These are phyloP conservation scores for Pristis pectinata DNA, from an alignment of 2,797 vertebrate species.

Conservation along the genomic window DNA sequence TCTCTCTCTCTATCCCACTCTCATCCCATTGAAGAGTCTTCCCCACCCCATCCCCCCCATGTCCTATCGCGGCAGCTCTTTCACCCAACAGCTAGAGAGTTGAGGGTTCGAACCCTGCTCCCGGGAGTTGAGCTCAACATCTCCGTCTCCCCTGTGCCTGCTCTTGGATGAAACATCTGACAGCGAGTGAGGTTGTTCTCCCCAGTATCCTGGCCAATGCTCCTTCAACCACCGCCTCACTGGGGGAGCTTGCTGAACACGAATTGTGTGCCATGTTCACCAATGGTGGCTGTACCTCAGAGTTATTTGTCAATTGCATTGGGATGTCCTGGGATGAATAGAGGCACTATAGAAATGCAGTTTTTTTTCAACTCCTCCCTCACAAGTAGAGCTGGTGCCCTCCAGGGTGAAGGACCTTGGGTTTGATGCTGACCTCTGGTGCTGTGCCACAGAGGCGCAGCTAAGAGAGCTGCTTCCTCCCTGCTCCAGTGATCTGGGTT, in stretches of 20 bases:
- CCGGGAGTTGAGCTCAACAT: background rate
- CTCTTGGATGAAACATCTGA: no score
- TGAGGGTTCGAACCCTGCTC: background rate
- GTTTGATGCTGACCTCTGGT: no score
- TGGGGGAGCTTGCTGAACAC: background rate
- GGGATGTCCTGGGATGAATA: background rate
- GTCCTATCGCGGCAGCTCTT: background rate
- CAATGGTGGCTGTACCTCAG: background rate
- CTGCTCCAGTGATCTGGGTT: no score
- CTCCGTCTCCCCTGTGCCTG: no score
- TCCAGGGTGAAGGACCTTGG: no score
- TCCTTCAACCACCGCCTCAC: background rate
- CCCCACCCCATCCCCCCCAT: background rate
- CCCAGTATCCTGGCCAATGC: no score
- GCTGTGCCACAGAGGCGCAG: no score
- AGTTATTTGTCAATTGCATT: background rate
- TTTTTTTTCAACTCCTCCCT: background rate
- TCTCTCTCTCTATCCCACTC: background rate
- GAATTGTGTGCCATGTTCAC: background rate
- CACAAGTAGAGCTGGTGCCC: background rate
- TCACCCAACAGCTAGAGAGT: background rate
- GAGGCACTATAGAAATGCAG: background rate
- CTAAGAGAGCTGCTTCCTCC: no score
- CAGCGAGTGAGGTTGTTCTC: no score
- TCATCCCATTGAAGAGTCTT: background rate